Percentiles rank a stretch among this genome's conserved stretches.
These are phyloP conservation scores for Thymelicus lineola DNA, from an alignment of 2,888 invertebrate genomes.

Conservation along the genomic window DNA sequence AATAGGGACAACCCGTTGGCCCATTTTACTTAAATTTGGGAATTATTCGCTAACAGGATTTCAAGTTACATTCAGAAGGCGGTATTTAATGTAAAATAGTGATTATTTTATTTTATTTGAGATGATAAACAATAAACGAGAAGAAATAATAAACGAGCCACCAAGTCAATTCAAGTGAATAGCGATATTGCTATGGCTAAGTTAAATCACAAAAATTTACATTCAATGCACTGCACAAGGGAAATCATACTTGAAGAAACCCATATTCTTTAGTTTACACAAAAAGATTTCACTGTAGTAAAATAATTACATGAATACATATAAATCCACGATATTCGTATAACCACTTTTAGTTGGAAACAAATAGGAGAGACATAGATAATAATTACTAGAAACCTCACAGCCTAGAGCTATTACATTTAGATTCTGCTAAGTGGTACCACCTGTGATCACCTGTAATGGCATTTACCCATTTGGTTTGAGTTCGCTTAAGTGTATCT, in stretches of 20 bases:
- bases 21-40: neutral
- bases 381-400: neutral
- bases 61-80: neutral
- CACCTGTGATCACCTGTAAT: slow-evolving; percentile 11
- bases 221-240: too few relatives aligned
- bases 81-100: neutral
- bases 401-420: slow-evolving; percentile 11
- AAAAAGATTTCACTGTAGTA: too few relatives aligned
- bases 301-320: too few relatives aligned
- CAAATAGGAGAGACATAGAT: neutral
- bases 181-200: too few relatives aligned
- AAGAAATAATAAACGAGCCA: too few relatives aligned
- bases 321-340: too few relatives aligned
- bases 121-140: too few relatives aligned
- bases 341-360: neutral
- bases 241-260: too few relatives aligned
- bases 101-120: too few relatives aligned
- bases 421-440: neutral
- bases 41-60: neutral
- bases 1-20: neutral
- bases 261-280: too few relatives aligned
- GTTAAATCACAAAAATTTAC: too few relatives aligned
- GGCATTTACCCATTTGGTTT: neutral
- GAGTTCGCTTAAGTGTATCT: neutral
- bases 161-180: too few relatives aligned